Base-by-base conservation (phyloP, 2,113 vertebrate species). In the Chaenocephalus aceratus region DNA sequence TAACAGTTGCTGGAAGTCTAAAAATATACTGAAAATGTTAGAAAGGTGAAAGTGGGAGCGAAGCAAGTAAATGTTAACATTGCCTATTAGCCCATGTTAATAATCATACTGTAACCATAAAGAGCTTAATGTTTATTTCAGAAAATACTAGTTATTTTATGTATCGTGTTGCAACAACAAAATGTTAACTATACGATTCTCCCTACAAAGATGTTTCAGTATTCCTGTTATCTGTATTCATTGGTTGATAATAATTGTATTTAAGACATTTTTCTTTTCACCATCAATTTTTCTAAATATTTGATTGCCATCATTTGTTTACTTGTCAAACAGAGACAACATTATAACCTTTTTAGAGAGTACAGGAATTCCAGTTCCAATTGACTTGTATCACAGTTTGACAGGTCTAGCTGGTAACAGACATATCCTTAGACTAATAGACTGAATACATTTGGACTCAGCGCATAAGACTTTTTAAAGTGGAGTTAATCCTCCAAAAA, bases 351-450 rank as follows among this genome's bases (percentile, higher is more conserved):
- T 41, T 45, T 75, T n/a, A 56, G 14, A 10, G 0, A 72, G 70
- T 58, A 63, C 65, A 77, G 64, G 30, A 67, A 57, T 62, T 80
- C 48, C 26, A 54, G 26, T 54, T 1, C 26, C 23, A 72, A 54
- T 77, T 66, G 61, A 78, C 60, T 74, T 49, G n/a, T 54, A 60
- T 65, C 23, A 66, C 71, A 76, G 45, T 73, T 82, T 85, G 72
- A 86, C 71, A 83, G 44, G n/a, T 75, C 46, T 48, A 45, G 53
- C 41, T 63, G 54, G 51, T 15, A 56, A 61, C 4, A 58, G 52
- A 54, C 52, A 49, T 81, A 62, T 88, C 75, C 44, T 72, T 46
- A 30, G 18, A 72, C 21, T 74, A 10, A 41, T 10, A 51, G 52
- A 48, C 59, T 68, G 56, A 86, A 79, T 15, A 77, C 48, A 26